A percentile compares a stretch with the other conserved stretches of the same genome.
Evolutionary conservation across 2,888 invertebrate species (phyloP).

Genomic region (Drosophila emarginata): DNA sequence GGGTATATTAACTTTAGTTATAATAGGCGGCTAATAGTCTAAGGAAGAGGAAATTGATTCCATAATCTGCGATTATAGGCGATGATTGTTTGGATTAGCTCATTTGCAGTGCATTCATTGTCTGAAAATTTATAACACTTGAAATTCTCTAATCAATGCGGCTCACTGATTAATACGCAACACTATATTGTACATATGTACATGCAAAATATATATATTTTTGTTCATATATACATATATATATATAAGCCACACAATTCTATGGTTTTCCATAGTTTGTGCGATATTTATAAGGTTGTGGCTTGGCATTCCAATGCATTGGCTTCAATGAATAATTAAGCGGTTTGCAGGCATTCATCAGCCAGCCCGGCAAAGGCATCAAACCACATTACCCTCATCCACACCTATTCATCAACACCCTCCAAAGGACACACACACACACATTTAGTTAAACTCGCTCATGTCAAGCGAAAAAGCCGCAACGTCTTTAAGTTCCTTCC

Average conservation of each 20-base stretch:
- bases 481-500: slow-evolving; percentile 49
- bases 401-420: slow-evolving; percentile 24
- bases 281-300: slow-evolving; percentile 64
- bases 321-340: slow-evolving; percentile 75
- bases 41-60: not conserved
- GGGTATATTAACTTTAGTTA: not conserved
- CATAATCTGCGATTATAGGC: not conserved
- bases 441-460: slow-evolving; percentile 2
- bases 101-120: slow-evolving; percentile 12
- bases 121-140: slow-evolving; percentile 43
- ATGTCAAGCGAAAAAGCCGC: slow-evolving; percentile 42
- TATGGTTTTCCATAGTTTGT: slow-evolving; percentile 47
- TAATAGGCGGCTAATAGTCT: too few species aligned
- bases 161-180: slow-evolving; percentile 53
- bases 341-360: slow-evolving; percentile 49
- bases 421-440: not conserved
- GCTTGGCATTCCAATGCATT: slow-evolving; percentile 69
- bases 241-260: slow-evolving; percentile 47
- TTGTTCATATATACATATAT: not conserved
- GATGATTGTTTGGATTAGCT: slow-evolving; percentile 3
- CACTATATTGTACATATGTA: slow-evolving; percentile 7
- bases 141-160: slow-evolving; percentile 57
- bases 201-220: not conserved
- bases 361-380: slow-evolving; percentile 38
- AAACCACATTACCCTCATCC: slow-evolving; percentile 45